These are phyloP conservation scores for Entomobrya proxima DNA, from an alignment of 2,888 invertebrate species.

Conservation along the genomic window DNA sequence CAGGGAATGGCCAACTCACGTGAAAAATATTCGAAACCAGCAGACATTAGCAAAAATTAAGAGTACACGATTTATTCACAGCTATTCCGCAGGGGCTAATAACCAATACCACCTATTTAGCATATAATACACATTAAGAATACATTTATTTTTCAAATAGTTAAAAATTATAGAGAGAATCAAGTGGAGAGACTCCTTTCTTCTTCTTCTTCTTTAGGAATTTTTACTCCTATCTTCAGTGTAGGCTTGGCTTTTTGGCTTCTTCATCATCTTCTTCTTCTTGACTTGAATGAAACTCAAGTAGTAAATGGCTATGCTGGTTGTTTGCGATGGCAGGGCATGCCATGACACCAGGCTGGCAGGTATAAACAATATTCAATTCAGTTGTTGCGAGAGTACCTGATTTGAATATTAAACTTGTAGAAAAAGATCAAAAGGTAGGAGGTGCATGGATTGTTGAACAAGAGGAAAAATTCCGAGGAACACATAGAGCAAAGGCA, in stretches of 20 bases:
- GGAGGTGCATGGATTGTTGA: slow-evolving; percentile 18
- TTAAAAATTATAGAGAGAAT: slow-evolving; percentile 10
- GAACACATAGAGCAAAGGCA: slow-evolving; percentile 36
- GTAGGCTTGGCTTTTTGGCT: slow-evolving; percentile 59
- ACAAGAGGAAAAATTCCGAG: slow-evolving; percentile 43
- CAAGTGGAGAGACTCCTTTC: neutral
- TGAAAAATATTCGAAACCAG: neutral
- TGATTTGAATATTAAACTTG: slow-evolving; percentile 66
- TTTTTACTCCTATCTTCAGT: no score
- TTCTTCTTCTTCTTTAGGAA: no score
- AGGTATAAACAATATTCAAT: slow-evolving; percentile 63
- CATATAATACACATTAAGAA: slow-evolving; percentile 61
- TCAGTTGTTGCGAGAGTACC: slow-evolving; percentile 49
- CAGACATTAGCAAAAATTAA: slow-evolving; percentile 25
- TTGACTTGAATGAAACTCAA: slow-evolving; percentile 63
- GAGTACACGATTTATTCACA: slow-evolving; percentile 23
- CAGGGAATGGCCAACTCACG: neutral
- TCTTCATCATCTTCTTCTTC: slow-evolving; percentile 43
- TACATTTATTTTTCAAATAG: slow-evolving; percentile 40
- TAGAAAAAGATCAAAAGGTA: slow-evolving; percentile 41
- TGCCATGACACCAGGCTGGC: slow-evolving; percentile 58
- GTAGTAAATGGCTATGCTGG: slow-evolving; percentile 42
- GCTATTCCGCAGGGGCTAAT: slow-evolving; percentile 44
- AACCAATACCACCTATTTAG: slow-evolving; percentile 46
- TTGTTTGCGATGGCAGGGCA: slow-evolving; percentile 30